phyloP scores from a whole-genome alignment of 2,888 invertebrate species.

The Trypoxylon attenuatum region DNA sequence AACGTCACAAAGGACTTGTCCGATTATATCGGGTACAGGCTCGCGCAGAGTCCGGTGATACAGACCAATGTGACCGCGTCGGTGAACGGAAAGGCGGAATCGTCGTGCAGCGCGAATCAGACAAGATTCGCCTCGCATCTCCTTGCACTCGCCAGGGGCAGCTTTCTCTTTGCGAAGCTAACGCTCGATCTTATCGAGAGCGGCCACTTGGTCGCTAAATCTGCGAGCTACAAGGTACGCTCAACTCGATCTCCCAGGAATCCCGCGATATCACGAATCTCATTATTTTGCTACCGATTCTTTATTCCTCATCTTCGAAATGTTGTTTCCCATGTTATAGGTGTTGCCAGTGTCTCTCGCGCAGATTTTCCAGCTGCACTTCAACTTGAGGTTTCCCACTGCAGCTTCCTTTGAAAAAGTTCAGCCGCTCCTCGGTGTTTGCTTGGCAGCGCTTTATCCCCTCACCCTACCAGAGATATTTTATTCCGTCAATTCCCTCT shows the following conservation, averaged over 20 bases:
- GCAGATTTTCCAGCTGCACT: constrained; percentile 92
- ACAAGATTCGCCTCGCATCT: constrained; percentile 91
- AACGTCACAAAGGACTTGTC: constrained; percentile 89
- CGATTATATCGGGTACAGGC: constrained; percentile 90
- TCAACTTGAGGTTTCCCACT: constrained; percentile 94
- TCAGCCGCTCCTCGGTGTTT: constrained; percentile 90
- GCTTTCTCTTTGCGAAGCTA: constrained; percentile 93
- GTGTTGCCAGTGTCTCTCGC: constrained; percentile 90
- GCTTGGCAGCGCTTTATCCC: constrained; percentile 93
- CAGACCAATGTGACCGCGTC: constrained; percentile 86
- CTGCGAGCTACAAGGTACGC: constrained; percentile 89
- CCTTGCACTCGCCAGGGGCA: constrained; percentile 88
- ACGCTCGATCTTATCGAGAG: constrained; percentile 93
- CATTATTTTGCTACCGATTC: neutral
- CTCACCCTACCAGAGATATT: constrained; percentile 93
- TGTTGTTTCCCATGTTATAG: constrained; percentile 43
- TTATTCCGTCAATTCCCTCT: constrained; percentile 92
- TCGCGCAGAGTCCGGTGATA: constrained; percentile 87
- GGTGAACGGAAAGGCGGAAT: constrained; percentile 80
- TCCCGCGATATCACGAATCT: too few relatives aligned
- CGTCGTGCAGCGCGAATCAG: constrained; percentile 78
- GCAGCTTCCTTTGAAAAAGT: constrained; percentile 93
- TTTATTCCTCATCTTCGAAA: too few relatives aligned
- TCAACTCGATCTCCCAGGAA: too few relatives aligned
- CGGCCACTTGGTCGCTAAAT: constrained; percentile 94